Percentiles rank a stretch among this genome's conserved stretches.
Evolutionary conservation across 2,797 vertebrate genomes (phyloP).

Genomic region (Helarctos malayanus): DNA sequence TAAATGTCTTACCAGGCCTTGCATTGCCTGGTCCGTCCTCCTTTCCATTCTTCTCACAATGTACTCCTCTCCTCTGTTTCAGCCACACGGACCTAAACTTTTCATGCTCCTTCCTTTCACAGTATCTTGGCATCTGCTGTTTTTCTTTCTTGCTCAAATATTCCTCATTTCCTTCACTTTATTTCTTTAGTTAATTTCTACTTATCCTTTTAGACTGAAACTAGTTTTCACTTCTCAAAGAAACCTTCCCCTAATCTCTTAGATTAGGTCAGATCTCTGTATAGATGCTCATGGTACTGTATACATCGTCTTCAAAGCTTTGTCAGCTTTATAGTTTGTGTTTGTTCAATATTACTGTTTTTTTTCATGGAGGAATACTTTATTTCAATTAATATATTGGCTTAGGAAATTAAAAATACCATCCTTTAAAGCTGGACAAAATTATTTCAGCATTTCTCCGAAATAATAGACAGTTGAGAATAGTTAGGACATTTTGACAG

Average conservation of each 20-base stretch:
- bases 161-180: background rate
- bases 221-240: background rate
- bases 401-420: background rate
- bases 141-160: background rate
- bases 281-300: background rate
- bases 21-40: background rate
- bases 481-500: background rate
- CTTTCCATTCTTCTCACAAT: background rate
- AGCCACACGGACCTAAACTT: background rate
- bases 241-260: background rate
- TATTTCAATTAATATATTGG: accelerated
- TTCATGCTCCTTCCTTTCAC: background rate
- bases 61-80: background rate
- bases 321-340: background rate
- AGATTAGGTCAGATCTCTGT: background rate
- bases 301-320: background rate
- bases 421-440: background rate
- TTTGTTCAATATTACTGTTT: background rate
- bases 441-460: background rate
- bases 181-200: slow-evolving; percentile 4
- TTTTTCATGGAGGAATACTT: background rate
- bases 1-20: background rate
- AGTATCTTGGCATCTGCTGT: background rate
- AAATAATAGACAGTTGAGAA: background rate
- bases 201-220: background rate